Conservation (phyloP, 2,888 invertebrate species). For the Latrodectus elegans region DNA sequence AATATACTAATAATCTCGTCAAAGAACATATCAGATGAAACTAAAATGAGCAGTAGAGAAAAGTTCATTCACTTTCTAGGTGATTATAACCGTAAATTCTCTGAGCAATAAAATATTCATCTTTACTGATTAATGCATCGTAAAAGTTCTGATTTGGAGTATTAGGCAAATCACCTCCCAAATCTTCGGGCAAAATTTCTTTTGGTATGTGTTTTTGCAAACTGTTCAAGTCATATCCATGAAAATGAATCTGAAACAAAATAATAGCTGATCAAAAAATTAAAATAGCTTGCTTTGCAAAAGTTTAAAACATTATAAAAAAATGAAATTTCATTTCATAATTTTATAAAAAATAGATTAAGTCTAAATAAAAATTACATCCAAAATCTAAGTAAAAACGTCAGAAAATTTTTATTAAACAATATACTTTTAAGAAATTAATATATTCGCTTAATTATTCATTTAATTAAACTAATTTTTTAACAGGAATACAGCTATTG, state of each 20-base stretch:
- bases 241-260: constrained; percentile 53
- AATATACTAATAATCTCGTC: too few relatives aligned
- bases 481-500: too few relatives aligned
- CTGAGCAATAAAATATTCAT: constrained; percentile 37
- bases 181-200: constrained; percentile 50
- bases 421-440: too few relatives aligned
- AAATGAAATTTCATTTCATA: too few relatives aligned
- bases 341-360: too few relatives aligned
- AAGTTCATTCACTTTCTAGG: not conserved
- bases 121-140: constrained; percentile 30
- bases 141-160: constrained; percentile 50
- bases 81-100: constrained; percentile 33
- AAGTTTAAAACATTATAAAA: too few relatives aligned
- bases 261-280: not conserved
- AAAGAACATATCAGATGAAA: not conserved
- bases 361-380: too few relatives aligned
- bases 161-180: constrained; percentile 46
- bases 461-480: too few relatives aligned
- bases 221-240: constrained; percentile 46
- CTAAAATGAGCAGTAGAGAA: not conserved
- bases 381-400: too few relatives aligned
- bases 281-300: not conserved
- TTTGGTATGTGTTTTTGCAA: constrained; percentile 46
- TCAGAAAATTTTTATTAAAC: too few relatives aligned
- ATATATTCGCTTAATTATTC: too few relatives aligned